A percentile compares a stretch with the other conserved stretches of the same genome.
These are phyloP conservation scores for Chiridota heheva DNA, from an alignment of 35 echinoderm and acorn worm species.

Conservation along the genomic window DNA sequence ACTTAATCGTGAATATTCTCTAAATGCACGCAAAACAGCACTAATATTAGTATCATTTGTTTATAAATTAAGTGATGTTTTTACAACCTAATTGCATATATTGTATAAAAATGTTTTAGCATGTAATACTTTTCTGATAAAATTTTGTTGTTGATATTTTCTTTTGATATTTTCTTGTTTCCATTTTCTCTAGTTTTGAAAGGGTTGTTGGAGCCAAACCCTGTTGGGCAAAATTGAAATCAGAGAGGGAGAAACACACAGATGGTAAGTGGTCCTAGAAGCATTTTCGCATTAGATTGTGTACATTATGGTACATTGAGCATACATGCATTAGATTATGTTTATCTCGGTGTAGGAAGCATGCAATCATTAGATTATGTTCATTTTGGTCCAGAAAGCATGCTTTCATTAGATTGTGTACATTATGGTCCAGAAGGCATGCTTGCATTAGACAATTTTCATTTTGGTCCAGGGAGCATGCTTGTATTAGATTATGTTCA, in stretches of 20 bases:
- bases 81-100: neutral
- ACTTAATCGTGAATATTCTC: too few species aligned
- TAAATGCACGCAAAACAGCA: too few species aligned
- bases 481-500: neutral
- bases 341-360: neutral
- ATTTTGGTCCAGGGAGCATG: neutral
- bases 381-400: neutral
- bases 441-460: neutral
- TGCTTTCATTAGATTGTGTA: neutral
- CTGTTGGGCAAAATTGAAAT: slow-evolving; percentile 22
- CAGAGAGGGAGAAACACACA: slow-evolving; percentile 11
- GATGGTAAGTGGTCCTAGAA: neutral
- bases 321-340: neutral
- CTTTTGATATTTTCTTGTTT: neutral
- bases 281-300: neutral
- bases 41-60: too few species aligned
- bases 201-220: slow-evolving; percentile 19
- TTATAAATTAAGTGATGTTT: too few species aligned
- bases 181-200: slow-evolving; percentile 17
- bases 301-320: neutral
- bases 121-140: neutral
- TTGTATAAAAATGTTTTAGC: neutral
- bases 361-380: neutral
- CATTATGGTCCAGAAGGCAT: neutral
- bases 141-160: neutral